Conservation (phyloP, 2,113 vertebrate genomes). For the Pseudois nayaur region DNA sequence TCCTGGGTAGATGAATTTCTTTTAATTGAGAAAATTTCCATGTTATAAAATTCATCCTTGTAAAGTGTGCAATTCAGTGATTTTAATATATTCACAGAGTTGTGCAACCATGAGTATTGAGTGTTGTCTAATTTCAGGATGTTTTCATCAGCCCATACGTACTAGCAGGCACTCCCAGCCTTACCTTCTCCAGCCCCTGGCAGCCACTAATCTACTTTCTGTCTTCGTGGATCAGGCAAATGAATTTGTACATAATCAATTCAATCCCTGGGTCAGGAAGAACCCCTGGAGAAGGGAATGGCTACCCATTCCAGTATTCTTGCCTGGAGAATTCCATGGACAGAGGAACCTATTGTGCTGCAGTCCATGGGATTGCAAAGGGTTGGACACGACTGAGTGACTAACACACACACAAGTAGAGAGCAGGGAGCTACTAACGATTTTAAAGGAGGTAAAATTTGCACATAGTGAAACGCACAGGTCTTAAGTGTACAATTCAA, state of each 20-base stretch:
- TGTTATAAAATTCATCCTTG: background rate
- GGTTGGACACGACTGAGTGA: background rate
- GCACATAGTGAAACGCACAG: background rate
- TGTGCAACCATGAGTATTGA: background rate
- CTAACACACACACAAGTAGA: background rate
- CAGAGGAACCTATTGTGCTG: background rate
- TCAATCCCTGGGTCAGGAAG: background rate
- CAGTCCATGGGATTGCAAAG: background rate
- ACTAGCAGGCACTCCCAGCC: background rate
- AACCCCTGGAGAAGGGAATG: background rate
- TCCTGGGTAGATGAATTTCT: background rate
- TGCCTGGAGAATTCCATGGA: background rate
- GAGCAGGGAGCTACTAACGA: background rate
- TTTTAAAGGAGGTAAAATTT: conserved; percentile 39
- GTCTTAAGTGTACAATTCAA: background rate
- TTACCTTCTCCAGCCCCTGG: background rate
- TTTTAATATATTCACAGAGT: background rate
- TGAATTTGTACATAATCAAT: conserved; percentile 27
- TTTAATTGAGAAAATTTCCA: background rate
- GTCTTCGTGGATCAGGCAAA: background rate
- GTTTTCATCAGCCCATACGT: background rate
- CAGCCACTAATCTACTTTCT: background rate
- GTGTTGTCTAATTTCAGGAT: background rate
- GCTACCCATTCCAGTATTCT: background rate
- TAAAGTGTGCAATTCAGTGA: background rate